Conservation (phyloP, 2,797 vertebrate species). For the Danio tinwini region DNA sequence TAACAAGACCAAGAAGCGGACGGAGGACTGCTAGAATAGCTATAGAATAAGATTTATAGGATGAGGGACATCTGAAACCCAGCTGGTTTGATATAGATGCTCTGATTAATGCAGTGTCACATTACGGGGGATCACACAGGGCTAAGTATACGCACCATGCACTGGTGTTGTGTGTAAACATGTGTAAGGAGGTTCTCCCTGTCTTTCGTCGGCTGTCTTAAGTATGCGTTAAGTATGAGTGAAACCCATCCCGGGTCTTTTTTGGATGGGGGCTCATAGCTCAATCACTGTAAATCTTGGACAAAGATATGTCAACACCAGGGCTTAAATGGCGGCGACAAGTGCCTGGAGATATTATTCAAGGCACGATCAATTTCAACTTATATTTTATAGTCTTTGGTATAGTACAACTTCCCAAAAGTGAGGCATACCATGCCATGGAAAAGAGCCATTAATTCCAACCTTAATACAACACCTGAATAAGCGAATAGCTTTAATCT, state of each 20-base stretch:
- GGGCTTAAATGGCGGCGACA: neutral
- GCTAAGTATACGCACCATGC: slow-evolving; percentile 26
- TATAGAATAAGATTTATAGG: slow-evolving; percentile 17
- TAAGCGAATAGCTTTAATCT: no score
- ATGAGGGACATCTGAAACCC: slow-evolving; percentile 22
- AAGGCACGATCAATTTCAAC: no score
- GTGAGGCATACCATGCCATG: no score
- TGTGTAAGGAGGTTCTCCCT: slow-evolving; percentile 27
- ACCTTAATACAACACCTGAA: no score
- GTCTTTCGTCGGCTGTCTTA: slow-evolving; percentile 36
- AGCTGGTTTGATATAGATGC: slow-evolving; percentile 6
- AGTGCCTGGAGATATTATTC: neutral
- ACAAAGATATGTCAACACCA: slow-evolving; percentile 24
- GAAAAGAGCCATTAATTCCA: no score
- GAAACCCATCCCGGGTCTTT: slow-evolving; percentile 15
- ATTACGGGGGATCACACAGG: neutral
- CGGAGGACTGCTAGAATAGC: slow-evolving; percentile 2
- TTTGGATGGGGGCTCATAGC: neutral
- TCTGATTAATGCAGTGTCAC: slow-evolving; percentile 20
- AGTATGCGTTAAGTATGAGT: slow-evolving; percentile 20
- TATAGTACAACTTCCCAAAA: no score
- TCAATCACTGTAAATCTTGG: neutral
- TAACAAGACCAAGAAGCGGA: neutral
- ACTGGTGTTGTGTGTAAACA: slow-evolving; percentile 37
- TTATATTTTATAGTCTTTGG: no score